Evolutionary conservation across 2,888 invertebrate species (phyloP), one percentile per base, ranked within the genome.

Genomic region (Seira ritae): DNA sequence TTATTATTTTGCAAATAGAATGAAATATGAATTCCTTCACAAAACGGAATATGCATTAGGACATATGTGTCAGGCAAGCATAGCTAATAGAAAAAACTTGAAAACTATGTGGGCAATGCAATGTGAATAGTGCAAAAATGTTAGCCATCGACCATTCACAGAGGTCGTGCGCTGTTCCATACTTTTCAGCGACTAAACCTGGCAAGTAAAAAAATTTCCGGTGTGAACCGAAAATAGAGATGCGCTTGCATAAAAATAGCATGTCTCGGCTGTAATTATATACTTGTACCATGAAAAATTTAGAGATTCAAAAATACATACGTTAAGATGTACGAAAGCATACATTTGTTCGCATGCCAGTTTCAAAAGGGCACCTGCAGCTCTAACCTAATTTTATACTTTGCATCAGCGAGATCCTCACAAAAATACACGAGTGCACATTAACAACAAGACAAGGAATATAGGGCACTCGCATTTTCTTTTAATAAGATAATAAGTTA

Each of bases 291-390:
- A 23, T 31, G 22, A 17, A 68, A 17, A 31, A 17, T 68, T 68
- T 10, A 68, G 8, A 17, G n/a, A 31, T 19, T 65, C 65, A 19
- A 12, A 73, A 55, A 12, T 55, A 55, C 55, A 55, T 12, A 17
- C 55, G 12, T 42, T 42, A n/a, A 22, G 68, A 68, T 15, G 1
- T 23, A 31, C 62, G 3, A 17, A 19, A 3, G 20, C 6, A 24
- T n/a, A 42, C 10, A 31, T 60, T 70, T 62, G 77, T 74, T 68
- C 69, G 8, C 1, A 20, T 67, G 74, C 68, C 73, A 80, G 74
- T 55, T 68, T 67, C 20, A 31, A 86, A 87, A 88, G 87, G 87
- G 88, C 88, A 87, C 88, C 87, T 88, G 88, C 88, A 88, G 81
- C 86, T 86, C 85, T 86, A 88, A 88, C 87, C 88, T 86, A 88